A percentile compares a stretch with the other conserved stretches of the same genome.
phyloP scores from a whole-genome alignment of 1,140 invertebrate genomes.

The Meloidogyne exigua region DNA sequence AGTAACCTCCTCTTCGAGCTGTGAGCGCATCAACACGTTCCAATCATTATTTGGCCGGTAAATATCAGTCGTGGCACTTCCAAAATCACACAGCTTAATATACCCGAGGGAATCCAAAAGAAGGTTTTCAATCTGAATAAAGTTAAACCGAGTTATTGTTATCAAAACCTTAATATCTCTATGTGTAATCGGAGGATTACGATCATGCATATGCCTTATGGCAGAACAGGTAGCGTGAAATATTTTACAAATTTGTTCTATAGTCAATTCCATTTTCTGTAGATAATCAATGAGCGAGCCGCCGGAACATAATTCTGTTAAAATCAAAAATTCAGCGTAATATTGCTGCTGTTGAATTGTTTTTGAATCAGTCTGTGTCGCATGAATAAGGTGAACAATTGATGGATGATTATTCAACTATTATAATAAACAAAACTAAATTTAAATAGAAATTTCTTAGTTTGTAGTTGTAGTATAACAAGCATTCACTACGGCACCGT shows the following conservation, averaged over 20 bases:
- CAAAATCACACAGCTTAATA: slow-evolving; percentile 97
- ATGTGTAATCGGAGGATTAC: slow-evolving; percentile 83
- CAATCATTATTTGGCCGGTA: slow-evolving; percentile 82
- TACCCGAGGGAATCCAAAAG: slow-evolving; percentile 77
- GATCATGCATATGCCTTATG: slow-evolving; percentile 87
- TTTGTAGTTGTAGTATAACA: too few relatives aligned
- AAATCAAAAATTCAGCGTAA: slow-evolving; percentile 50
- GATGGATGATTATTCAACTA: slow-evolving; percentile 57
- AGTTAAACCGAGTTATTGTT: background rate
- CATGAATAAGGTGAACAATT: slow-evolving; percentile 48
- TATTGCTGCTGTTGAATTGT: background rate
- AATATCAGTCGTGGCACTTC: slow-evolving; percentile 83
- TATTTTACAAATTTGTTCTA: slow-evolving; percentile 73
- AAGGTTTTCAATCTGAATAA: slow-evolving; percentile 71
- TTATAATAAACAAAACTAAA: too few relatives aligned
- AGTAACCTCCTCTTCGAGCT: slow-evolving; percentile 86
- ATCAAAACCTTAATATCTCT: slow-evolving; percentile 82
- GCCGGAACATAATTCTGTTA: slow-evolving; percentile 59
- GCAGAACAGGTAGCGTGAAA: slow-evolving; percentile 87
- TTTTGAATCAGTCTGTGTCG: slow-evolving; percentile 6
- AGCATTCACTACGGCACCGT: too few relatives aligned
- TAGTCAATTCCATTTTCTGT: slow-evolving; percentile 31
- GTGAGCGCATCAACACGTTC: slow-evolving; percentile 83
- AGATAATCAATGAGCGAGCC: slow-evolving; percentile 55
- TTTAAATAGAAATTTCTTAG: too few relatives aligned